Conservation (phyloP, 2,888 invertebrate genomes). For the Stenodera caucasica region DNA sequence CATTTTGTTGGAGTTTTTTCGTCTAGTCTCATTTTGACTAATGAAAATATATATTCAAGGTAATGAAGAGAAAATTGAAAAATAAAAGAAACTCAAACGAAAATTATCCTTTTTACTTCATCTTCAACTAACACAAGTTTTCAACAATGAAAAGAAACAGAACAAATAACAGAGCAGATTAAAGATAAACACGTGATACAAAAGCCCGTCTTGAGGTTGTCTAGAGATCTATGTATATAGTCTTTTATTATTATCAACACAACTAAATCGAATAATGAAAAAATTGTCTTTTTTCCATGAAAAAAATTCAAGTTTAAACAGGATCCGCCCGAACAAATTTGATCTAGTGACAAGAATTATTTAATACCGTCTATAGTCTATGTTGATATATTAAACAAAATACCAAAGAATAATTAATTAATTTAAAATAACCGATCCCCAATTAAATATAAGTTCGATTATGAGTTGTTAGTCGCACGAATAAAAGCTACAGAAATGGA, state of each 20-base stretch:
- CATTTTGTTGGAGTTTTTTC: no score
- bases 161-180: constrained; percentile 11
- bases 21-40: background rate
- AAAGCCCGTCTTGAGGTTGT: constrained; percentile 3
- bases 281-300: background rate
- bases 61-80: constrained; percentile 3
- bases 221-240: background rate
- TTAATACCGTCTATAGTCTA: no score
- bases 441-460: no score
- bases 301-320: no score
- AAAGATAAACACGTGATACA: constrained; percentile 11
- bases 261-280: background rate
- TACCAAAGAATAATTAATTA: no score
- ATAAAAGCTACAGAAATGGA: background rate
- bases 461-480: background rate
- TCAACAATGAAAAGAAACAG: constrained; percentile 2
- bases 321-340: background rate
- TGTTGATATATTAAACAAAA: no score
- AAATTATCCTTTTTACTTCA: constrained; percentile 1
- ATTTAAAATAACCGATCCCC: no score
- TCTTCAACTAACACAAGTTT: background rate
- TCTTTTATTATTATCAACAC: background rate
- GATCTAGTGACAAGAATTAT: background rate
- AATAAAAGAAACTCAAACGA: background rate
- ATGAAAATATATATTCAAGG: background rate